A percentile compares a stretch with the other conserved stretches of the same genome.
phyloP scores from a whole-genome alignment of 2,797 vertebrate species.

The Trachurus trachurus region DNA sequence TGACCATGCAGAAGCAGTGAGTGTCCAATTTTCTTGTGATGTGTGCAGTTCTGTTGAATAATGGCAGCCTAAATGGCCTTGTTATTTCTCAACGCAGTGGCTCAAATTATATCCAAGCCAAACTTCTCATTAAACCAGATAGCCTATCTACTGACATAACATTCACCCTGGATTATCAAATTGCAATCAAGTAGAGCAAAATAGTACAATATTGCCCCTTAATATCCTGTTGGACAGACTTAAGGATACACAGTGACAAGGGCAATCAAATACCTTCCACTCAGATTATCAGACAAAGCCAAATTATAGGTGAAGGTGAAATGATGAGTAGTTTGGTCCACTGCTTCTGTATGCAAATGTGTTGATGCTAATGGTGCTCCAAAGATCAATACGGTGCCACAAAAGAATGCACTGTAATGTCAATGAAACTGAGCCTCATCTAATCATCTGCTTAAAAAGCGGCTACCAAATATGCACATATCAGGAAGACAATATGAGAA shows the following conservation, averaged over 20 bases:
- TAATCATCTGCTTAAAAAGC: constrained; percentile 6
- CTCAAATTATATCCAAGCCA: too few species aligned
- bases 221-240: not conserved
- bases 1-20: constrained; percentile 23
- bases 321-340: not conserved
- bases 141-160: too few species aligned
- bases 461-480: not conserved
- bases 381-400: not conserved
- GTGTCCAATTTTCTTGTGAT: constrained; percentile 12
- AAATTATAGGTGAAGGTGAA: too few species aligned
- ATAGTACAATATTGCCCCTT: not conserved
- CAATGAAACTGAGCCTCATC: constrained; percentile 1
- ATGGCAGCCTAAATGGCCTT: constrained; percentile 18
- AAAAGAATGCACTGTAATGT: not conserved
- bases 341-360: not conserved
- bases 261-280: not conserved
- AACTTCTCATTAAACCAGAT: too few species aligned
- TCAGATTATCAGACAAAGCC: too few species aligned
- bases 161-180: too few species aligned
- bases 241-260: not conserved
- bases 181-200: constrained; percentile 8
- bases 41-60: constrained; percentile 13
- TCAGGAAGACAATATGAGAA: not conserved
- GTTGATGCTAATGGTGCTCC: not conserved
- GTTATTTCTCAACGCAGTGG: constrained; percentile 41